Evolutionary conservation across 1,140 invertebrate species (phyloP).

Genomic region (Phymorhynchus buccinoides): DNA sequence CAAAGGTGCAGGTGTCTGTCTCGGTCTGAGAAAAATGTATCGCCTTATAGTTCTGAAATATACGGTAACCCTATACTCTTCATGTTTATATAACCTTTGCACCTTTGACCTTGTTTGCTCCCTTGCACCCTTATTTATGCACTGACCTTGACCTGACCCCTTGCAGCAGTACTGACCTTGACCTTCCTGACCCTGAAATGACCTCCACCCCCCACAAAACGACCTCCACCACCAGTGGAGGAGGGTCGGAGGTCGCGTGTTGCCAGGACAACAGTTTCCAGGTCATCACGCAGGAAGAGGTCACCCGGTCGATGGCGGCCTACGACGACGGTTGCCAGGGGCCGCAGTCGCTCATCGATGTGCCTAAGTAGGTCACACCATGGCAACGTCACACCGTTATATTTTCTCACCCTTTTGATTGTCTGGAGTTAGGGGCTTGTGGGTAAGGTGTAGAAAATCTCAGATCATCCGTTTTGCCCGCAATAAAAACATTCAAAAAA

Average conservation of each 20-base stretch:
- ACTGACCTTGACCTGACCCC: background rate
- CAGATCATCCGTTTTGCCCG: too few species aligned
- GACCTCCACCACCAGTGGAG: conserved; percentile 31
- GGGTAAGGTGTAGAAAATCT: too few species aligned
- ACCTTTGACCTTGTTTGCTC: background rate
- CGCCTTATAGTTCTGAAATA: too few species aligned
- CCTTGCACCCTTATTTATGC: too few species aligned
- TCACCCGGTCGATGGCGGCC: conserved; percentile 59
- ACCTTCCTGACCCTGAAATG: background rate
- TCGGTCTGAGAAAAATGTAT: too few species aligned
- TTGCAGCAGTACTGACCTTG: background rate
- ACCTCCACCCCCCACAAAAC: conserved; percentile 1
- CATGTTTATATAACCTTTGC: background rate
- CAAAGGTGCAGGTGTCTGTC: too few species aligned
- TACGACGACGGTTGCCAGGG: conserved; percentile 37
- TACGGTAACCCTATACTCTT: too few species aligned
- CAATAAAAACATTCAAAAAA: too few species aligned
- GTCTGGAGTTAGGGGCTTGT: background rate
- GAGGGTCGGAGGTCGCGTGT: conserved; percentile 41
- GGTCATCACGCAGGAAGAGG: conserved; percentile 69
- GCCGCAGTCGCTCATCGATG: conserved; percentile 28
- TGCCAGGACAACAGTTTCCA: conserved; percentile 63
- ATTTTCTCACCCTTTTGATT: too few species aligned
- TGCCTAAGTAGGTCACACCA: conserved; percentile 60
- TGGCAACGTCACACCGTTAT: too few species aligned